Base-by-base conservation (phyloP, 2,888 invertebrate species). In the Stenichneumon culpator region DNA sequence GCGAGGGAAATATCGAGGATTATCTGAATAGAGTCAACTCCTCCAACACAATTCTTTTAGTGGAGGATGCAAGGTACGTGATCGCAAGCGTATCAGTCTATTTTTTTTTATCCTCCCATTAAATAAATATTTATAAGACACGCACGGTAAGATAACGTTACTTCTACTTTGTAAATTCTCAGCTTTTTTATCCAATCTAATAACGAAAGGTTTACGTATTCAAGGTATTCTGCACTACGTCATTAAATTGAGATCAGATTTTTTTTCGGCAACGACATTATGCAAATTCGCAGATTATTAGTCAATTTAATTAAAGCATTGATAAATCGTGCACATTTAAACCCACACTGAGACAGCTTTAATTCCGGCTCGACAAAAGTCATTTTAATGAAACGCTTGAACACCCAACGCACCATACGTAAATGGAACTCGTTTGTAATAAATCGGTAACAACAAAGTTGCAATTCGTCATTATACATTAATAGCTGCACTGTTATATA, bases 61-160 rank as follows among this genome's bases (percentile, higher is more conserved):
- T 93, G n/a, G 92, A 93, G 87, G 93, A 93, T 79, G 84, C 91
- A 52, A 91, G 93, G 93, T 93, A 87, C 28, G 79, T 22, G 50
- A 44, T 39, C n/a, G 14, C 14, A 16, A 54, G 19, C 4, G 52
- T 32, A 74, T 9, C 44, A 57, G 28, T 47, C 63, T 22, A 60
- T 63, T 36, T 44, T 74, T 57, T 60, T 44, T 6, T 50, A 28
- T 78, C 47, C 6, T 32, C 5, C 39, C 11, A 32, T 54, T 25
- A 32, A 22, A 82, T 60, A 16, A 67, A 72, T 63, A 81, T 75
- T 69, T 54, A 68, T 73, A 75, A 70, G 14, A 5, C 25, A 36
- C 28, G 47, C 19, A n/a, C 6, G 14, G 44, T 44, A n/a, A 19
- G 7, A 19, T 2, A 32, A 19, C 11, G 19, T n/a, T 25, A 67